Conservation (phyloP, 2,113 vertebrate genomes). For the Origma solitaria region DNA sequence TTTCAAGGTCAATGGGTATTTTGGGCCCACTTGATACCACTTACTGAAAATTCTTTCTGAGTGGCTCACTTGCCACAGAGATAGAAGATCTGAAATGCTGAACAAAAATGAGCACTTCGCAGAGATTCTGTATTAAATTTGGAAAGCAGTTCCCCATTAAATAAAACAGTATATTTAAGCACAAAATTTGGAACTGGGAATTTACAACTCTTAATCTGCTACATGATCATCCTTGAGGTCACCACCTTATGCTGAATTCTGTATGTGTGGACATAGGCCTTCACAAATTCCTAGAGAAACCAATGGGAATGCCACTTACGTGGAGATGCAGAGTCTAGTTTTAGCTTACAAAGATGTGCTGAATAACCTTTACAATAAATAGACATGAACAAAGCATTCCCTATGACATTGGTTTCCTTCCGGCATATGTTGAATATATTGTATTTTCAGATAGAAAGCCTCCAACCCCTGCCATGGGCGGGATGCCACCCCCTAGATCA, state of each 20-base stretch:
- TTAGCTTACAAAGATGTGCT: neutral
- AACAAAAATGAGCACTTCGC: neutral
- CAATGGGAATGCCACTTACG: neutral
- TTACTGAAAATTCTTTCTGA: conserved; percentile 38
- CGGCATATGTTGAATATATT: neutral
- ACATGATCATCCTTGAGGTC: neutral
- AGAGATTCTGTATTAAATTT: neutral
- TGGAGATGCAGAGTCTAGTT: neutral
- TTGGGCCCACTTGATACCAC: conserved; percentile 45
- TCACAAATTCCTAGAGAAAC: neutral
- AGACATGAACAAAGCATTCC: neutral
- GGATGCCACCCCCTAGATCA: neutral
- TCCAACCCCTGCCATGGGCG: too few species aligned
- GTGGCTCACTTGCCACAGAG: neutral
- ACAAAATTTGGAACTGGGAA: neutral
- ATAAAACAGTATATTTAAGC: neutral
- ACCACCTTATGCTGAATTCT: neutral
- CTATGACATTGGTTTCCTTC: neutral
- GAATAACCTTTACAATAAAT: neutral
- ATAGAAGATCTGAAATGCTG: neutral
- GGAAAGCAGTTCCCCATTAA: neutral
- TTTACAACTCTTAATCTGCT: neutral
- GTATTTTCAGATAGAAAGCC: neutral
- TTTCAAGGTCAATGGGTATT: conserved; percentile 51
- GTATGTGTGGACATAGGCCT: neutral